Base-by-base conservation (phyloP, 2,888 invertebrate genomes). In the Siphlonurus alternatus region DNA sequence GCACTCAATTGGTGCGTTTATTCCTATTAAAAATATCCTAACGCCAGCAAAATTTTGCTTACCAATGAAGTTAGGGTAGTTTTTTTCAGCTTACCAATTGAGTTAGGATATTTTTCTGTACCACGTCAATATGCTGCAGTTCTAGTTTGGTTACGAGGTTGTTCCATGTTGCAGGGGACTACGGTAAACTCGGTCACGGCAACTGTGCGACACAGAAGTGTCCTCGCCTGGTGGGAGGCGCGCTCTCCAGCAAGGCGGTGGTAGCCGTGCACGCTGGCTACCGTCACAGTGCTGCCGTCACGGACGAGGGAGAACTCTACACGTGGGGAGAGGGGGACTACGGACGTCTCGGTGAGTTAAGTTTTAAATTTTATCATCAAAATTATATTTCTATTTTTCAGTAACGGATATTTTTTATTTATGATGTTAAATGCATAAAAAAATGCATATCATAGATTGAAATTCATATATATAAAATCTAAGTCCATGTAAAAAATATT, bases 301-400 rank as follows among this genome's bases (percentile, higher is more conserved):
- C 81, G 0, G 77, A 78, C 63, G 78, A 80, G 67, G 81, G 81
- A 2, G 76, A 77, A 66, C 72, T 82, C 53, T 82, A 77, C 69
- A 81, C 81, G 0, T 82, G 81, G 81, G 82, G 82, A 2, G 81
- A 81, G 73, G 81, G 82, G 2, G 80, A 80, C 62, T 77, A 78
- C 69, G 81, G 81, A 3, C 72, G 80, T 65, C 71, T 81, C 18
- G 75, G 75, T 73, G 68, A 61, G 66, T 59, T 54, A 23, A 10
- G 15, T 53, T n/a, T n/a, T 25, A 19, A 5, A 24, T 22, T 2
- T n/a, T n/a, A n/a, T n/a, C n/a, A n/a, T n/a, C n/a, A n/a, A n/a
- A n/a, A n/a, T n/a, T n/a, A n/a, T 59, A n/a, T 1, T 65, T n/a
- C 53, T 61, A 22, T 65, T 5, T 54, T 59, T 23, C 5, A 63